Evolutionary conservation across 2,113 vertebrate species (phyloP).

Genomic region (Coreoperca whiteheadi): DNA sequence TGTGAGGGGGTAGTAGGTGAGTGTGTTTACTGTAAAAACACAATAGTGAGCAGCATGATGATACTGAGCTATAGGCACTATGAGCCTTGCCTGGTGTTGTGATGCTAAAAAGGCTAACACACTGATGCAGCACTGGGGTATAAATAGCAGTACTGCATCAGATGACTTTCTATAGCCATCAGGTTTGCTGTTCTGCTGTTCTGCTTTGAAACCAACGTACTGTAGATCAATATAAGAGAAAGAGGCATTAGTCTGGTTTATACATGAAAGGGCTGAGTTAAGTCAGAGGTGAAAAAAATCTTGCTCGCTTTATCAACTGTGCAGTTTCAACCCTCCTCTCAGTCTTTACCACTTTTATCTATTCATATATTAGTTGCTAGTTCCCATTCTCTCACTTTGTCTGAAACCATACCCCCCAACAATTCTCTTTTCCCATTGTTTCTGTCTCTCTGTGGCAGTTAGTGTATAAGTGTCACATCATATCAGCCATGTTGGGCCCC

Average conservation of each 20-base stretch:
- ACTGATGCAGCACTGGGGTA: constrained; percentile 44
- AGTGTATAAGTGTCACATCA: constrained; percentile 41
- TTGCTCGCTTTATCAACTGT: background rate
- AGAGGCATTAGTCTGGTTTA: constrained; percentile 2
- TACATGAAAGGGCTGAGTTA: background rate
- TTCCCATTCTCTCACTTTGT: background rate
- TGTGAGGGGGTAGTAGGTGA: background rate
- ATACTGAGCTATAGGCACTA: constrained; percentile 31
- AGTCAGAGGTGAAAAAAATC: too few relatives aligned
- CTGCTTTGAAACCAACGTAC: constrained; percentile 17
- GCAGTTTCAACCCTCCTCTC: constrained; percentile 18
- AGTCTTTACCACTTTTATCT: background rate
- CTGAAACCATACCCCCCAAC: constrained; percentile 1
- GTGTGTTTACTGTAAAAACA: constrained; percentile 36
- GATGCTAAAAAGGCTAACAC: constrained; percentile 46
- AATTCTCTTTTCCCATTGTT: background rate
- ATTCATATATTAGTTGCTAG: background rate
- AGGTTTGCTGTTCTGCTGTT: constrained; percentile 28
- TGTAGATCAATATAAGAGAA: constrained; percentile 2
- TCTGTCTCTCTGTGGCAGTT: constrained; percentile 21
- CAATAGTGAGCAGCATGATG: constrained; percentile 26
- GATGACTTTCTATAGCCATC: constrained; percentile 49
- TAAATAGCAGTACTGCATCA: constrained; percentile 65
- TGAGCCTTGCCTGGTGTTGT: constrained; percentile 9
- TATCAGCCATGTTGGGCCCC: constrained; percentile 32